Evolutionary conservation across 2,113 vertebrate genomes (phyloP), one percentile per base, ranked within the genome.

Genomic region (Sula dactylatra): DNA sequence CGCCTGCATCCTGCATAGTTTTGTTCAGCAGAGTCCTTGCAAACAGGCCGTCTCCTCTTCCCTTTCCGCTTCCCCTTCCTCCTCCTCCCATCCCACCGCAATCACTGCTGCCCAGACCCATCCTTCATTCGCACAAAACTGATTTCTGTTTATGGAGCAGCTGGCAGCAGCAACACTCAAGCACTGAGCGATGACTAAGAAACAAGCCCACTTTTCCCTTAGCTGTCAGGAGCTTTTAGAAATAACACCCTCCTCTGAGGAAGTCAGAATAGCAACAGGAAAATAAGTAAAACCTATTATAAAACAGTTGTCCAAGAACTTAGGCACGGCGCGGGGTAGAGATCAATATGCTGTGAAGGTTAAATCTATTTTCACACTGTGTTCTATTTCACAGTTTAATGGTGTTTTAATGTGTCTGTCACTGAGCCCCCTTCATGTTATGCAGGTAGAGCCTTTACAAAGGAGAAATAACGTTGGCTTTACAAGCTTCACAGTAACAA

Each of bases 371-470:
- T 98, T 98, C 98, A 98, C 98, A 98, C 98, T 98, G 98, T 98
- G 98, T 98, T 98, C 98, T 98, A 98, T 99, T 98, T 98, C 98
- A 98, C 98, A 99, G 98, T 98, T 98, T 98, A 99, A 99, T 99
- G 98, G 98, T 97, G 98, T 99, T 99, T 99, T 98, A 99, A 99
- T 98, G 98, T 98, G 98, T 98, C 98, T 99, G 98, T 99, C 98
- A 99, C 98, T 78, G 96, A 98, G 96, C 95, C 94, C 94, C 96
- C 97, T 98, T 98, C 98, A 97, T 97, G 98, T 98, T 97, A 97
- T 76, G 93, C 98, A 98, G 98, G 98, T 98, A 97, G 98, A 97
- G 96, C 61, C 97, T 98, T 98, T 97, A 97, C 94, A 97, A 97
- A 98, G 94, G 91, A 98, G 96, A 97, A 97, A 97, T 97, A 97